Conservation (phyloP, 2,113 vertebrate genomes). For the Jacana jacana region DNA sequence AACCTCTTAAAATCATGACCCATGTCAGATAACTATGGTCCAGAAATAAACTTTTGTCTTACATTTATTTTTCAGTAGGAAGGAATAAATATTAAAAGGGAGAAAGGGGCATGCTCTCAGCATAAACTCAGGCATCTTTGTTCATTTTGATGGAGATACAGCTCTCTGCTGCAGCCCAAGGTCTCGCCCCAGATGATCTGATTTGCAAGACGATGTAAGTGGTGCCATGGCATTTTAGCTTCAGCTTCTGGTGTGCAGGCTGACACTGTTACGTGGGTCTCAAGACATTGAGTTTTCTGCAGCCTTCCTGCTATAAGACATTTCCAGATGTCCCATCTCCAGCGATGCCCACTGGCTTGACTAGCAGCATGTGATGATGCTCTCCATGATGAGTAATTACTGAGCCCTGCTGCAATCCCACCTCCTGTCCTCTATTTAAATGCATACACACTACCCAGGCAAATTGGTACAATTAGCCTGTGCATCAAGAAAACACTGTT, state of each 20-base stretch:
- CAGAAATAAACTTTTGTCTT: neutral
- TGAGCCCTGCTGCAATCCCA: neutral
- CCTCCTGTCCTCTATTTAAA: neutral
- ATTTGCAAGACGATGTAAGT: neutral
- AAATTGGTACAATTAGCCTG: conserved; percentile 31
- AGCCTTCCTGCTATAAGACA: neutral
- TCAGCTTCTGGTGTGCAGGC: neutral
- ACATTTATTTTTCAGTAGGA: neutral
- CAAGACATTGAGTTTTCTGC: neutral
- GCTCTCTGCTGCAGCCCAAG: neutral
- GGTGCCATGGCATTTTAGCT: neutral
- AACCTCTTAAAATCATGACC: neutral
- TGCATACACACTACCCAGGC: neutral
- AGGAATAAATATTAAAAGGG: neutral
- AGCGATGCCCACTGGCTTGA: neutral
- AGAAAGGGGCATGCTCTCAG: neutral
- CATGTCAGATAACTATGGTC: neutral
- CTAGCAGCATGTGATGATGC: neutral
- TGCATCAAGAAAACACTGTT: neutral
- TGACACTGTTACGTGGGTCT: neutral
- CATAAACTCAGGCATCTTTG: neutral
- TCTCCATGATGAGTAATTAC: neutral
- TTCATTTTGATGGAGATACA: neutral
- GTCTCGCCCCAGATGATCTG: neutral
- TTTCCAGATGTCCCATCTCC: neutral